Percentiles rank a stretch among this genome's conserved stretches.
These are phyloP conservation scores for Sipunculus nudus DNA, from an alignment of 2,888 invertebrate species.

Conservation along the genomic window DNA sequence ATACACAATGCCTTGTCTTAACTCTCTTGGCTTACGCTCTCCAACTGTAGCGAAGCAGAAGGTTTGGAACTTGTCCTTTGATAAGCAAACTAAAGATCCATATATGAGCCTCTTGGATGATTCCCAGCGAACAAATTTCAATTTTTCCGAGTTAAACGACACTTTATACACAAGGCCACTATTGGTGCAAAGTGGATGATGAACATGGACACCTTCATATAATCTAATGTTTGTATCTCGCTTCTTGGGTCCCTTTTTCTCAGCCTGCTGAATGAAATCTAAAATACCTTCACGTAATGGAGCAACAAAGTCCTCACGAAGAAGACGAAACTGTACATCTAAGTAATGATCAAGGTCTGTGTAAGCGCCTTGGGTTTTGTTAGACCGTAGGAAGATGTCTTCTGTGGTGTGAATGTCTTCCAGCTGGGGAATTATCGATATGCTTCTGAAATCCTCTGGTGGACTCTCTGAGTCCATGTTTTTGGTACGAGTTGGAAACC, in stretches of 20 bases:
- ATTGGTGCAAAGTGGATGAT: constrained; percentile 37
- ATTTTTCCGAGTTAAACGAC: constrained; percentile 29
- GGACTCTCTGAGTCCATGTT: no score
- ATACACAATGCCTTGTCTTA: constrained; percentile 47
- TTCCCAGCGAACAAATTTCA: constrained; percentile 62
- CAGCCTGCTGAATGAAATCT: constrained; percentile 47
- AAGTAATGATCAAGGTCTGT: constrained; percentile 76
- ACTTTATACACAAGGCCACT: constrained; percentile 44
- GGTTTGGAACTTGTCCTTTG: constrained; percentile 75
- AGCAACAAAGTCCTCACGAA: constrained; percentile 82
- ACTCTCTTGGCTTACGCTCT: constrained; percentile 59
- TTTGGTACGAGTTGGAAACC: no score
- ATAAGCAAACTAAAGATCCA: constrained; percentile 80
- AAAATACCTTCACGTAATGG: constrained; percentile 77
- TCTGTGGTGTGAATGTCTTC: constrained; percentile 56
- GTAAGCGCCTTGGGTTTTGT: constrained; percentile 74
- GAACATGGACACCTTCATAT: constrained; percentile 45
- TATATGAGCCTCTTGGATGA: constrained; percentile 74
- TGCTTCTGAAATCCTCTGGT: constrained; percentile 67
- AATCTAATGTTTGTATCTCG: constrained; percentile 40
- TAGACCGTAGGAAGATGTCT: constrained; percentile 70
- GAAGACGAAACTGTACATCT: constrained; percentile 79
- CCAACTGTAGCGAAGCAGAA: constrained; percentile 75
- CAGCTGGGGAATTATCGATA: constrained; percentile 60
- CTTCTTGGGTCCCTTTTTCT: constrained; percentile 3